Conservation (phyloP, 1,140 invertebrate species). For the Pseudomyrmex cubaensis region DNA sequence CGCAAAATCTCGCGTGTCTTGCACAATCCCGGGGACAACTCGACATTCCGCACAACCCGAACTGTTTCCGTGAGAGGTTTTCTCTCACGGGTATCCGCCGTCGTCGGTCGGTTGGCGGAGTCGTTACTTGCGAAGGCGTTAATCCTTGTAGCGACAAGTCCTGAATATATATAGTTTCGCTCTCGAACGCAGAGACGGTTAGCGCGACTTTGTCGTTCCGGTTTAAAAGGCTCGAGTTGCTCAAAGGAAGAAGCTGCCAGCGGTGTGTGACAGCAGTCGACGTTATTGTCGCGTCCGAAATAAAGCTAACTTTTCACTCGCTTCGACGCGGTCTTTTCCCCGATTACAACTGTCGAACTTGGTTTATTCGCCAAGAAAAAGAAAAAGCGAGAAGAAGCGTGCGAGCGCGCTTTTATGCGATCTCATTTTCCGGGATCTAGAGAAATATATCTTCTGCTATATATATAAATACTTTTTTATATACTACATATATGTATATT, state of each 20-base stretch:
- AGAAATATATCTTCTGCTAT: background rate
- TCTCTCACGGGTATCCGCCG: background rate
- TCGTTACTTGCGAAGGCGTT: conserved; percentile 37
- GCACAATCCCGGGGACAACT: conserved; percentile 15
- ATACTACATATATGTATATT: too few species aligned
- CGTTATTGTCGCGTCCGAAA: conserved; percentile 2
- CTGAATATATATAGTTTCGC: conserved; percentile 27
- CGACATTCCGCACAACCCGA: conserved; percentile 31
- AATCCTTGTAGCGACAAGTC: conserved; percentile 53
- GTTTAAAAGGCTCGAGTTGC: conserved; percentile 47
- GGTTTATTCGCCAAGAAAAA: background rate
- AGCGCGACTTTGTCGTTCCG: background rate
- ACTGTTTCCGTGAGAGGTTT: conserved; percentile 35
- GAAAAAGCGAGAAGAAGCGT: background rate
- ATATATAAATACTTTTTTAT: too few species aligned
- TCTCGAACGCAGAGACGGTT: background rate
- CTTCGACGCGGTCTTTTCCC: background rate
- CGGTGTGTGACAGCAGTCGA: conserved; percentile 1
- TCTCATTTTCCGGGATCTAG: background rate
- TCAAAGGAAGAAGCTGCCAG: background rate
- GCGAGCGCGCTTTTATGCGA: background rate
- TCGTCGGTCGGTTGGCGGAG: background rate
- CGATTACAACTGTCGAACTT: conserved; percentile 1
- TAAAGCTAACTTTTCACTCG: conserved; percentile 32
- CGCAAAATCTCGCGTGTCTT: conserved; percentile 15